Evolutionary conservation across 2,113 vertebrate species (phyloP), one percentile per base, ranked within the genome.

Genomic region (Eolophus roseicapilla): DNA sequence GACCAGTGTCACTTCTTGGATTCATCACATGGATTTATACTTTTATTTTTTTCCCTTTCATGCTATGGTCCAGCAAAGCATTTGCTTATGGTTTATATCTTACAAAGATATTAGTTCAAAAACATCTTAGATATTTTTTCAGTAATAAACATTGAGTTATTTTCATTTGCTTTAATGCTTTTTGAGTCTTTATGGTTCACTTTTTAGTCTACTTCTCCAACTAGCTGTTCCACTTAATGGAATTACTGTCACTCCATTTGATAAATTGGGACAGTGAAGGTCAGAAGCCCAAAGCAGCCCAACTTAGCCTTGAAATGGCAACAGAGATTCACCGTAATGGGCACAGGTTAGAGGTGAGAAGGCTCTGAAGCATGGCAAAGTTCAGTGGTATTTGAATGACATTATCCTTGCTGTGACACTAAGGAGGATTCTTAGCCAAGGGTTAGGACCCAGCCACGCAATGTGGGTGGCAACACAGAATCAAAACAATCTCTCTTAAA

Each of bases 301-400:
- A 79, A 79, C 16, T 35, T 41, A 57, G 49, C 35, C 73, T 77
- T 96, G 65, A 82, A 96, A 91, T 57, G 69, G 86, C 69, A 93
- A 88, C 41, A 96, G 35, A 71, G 86, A 91, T 49, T 84, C 59
- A 24, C 47, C 50, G 18, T 37, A 49, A 65, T 19, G 41, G 76
- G 27, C 64, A 75, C 31, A 87, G 82, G 68, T 68, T 83, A 75
- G 76, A 92, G 79, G 60, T 60, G 62, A 94, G 64, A 88, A 93
- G 77, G n/a, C 57, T 83, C 24, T 52, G 69, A 83, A 88, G 31
- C 43, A 65, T 6, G 37, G 44, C 57, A 71, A 92, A 89, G 69
- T 82, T 76, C 33, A 82, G 57, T 12, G 10, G n/a, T 49, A 88
- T 96, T 96, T 93, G 33, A 92, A 95, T 71, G 52, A 35, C 69